Conservation (phyloP, 1,140 invertebrate genomes). For the Drosophila trapezifrons region DNA sequence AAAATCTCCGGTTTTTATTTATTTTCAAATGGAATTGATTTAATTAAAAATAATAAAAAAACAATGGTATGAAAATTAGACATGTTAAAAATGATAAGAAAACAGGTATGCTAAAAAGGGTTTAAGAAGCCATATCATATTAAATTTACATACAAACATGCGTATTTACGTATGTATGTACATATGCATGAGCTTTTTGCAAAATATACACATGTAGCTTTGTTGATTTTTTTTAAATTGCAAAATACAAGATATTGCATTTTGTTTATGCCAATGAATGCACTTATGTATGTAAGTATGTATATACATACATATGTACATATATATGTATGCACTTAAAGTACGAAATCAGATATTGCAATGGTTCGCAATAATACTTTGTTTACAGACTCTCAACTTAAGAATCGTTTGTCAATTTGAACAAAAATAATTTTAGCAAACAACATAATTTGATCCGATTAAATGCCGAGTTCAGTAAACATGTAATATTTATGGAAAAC, state of each 20-base stretch:
- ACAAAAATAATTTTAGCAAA: not conserved
- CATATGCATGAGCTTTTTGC: too few relatives aligned
- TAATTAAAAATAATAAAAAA: not conserved
- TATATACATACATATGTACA: too few relatives aligned
- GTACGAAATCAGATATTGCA: not conserved
- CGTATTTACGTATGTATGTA: too few relatives aligned
- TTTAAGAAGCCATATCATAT: too few relatives aligned
- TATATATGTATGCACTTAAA: too few relatives aligned
- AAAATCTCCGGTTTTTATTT: too few relatives aligned
- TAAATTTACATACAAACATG: too few relatives aligned
- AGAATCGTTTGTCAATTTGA: not conserved
- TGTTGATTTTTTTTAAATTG: not conserved
- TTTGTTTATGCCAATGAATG: not conserved
- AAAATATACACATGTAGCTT: too few relatives aligned
- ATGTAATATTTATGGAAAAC: not conserved
- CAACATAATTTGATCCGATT: not conserved
- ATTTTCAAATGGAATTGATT: too few relatives aligned
- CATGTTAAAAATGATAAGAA: too few relatives aligned
- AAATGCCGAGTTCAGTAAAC: not conserved
- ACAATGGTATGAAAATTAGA: too few relatives aligned
- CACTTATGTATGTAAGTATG: conserved; percentile 1
- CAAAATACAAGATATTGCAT: not conserved
- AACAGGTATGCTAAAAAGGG: too few relatives aligned
- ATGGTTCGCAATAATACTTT: not conserved
- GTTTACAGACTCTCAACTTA: not conserved